Evolutionary conservation across 2,888 invertebrate genomes (phyloP).

Genomic region (Idaea straminata): DNA sequence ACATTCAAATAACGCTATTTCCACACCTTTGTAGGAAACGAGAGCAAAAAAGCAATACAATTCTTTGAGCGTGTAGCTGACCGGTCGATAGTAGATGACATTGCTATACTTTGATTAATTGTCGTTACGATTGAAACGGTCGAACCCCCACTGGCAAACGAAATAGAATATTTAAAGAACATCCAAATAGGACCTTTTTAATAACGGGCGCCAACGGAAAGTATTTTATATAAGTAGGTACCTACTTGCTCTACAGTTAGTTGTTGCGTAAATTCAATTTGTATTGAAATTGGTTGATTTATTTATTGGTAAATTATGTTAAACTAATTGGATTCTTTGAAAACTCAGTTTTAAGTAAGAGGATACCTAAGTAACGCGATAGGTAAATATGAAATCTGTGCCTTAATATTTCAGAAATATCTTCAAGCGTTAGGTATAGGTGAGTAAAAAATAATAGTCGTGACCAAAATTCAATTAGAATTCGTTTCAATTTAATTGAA

Average conservation of each 20-base stretch:
- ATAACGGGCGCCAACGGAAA: slow-evolving; percentile 64
- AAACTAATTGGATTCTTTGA: slow-evolving; percentile 13
- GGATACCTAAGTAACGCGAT: too few species aligned
- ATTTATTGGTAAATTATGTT: slow-evolving; percentile 12
- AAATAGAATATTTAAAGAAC: slow-evolving; percentile 72
- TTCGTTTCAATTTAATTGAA: neutral
- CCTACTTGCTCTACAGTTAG: slow-evolving; percentile 41
- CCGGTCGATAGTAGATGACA: slow-evolving; percentile 72
- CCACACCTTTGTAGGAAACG: slow-evolving; percentile 10
- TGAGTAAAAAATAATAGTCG: neutral
- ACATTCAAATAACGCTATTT: slow-evolving; percentile 9
- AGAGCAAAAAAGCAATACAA: slow-evolving; percentile 7
- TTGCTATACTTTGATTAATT: slow-evolving; percentile 77
- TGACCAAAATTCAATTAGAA: slow-evolving; percentile 1
- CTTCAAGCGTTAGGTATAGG: neutral
- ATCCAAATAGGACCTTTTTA: slow-evolving; percentile 65
- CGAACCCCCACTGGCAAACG: slow-evolving; percentile 75
- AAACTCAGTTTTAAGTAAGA: neutral
- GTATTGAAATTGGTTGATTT: slow-evolving; percentile 19
- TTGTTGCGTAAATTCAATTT: slow-evolving; percentile 32
- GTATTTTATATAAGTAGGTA: slow-evolving; percentile 53
- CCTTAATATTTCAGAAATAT: neutral
- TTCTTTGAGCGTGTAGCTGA: slow-evolving; percentile 37
- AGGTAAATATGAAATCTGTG: neutral
- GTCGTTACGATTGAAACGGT: slow-evolving; percentile 73